Evolutionary conservation across 2,113 vertebrate genomes (phyloP).

Genomic region (Aphelocoma coerulescens): DNA sequence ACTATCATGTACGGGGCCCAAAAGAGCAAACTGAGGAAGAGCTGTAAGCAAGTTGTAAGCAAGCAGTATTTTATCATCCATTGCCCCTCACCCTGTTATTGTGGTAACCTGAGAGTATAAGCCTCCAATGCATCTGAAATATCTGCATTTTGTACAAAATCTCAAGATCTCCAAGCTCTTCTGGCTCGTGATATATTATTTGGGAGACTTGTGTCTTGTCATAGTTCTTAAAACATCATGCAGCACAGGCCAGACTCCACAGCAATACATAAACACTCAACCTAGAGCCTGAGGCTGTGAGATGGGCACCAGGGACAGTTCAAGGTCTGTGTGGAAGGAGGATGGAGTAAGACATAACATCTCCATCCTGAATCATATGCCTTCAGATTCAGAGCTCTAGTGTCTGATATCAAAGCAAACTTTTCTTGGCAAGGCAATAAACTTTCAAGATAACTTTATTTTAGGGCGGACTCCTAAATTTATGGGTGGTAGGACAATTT

Average conservation of each 20-base stretch:
- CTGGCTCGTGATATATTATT: neutral
- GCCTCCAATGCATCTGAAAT: neutral
- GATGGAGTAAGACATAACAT: neutral
- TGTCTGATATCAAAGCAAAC: neutral
- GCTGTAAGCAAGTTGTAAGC: neutral
- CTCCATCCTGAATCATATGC: neutral
- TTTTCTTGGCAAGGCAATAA: neutral
- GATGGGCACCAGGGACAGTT: neutral
- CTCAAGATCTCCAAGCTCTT: neutral
- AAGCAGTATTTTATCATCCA: neutral
- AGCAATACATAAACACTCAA: neutral
- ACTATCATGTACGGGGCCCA: neutral
- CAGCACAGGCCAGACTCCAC: neutral
- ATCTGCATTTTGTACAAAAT: neutral
- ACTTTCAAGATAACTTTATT: neutral
- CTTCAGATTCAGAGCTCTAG: neutral
- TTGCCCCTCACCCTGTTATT: neutral
- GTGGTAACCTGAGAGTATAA: neutral
- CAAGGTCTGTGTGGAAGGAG: neutral
- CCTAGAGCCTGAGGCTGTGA: neutral
- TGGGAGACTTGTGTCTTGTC: neutral
- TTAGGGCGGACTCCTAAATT: neutral
- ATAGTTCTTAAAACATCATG: neutral
- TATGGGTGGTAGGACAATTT: neutral
- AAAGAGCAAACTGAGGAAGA: neutral